phyloP scores from a whole-genome alignment of 2,797 vertebrate species.

The Bufotes viridis region DNA sequence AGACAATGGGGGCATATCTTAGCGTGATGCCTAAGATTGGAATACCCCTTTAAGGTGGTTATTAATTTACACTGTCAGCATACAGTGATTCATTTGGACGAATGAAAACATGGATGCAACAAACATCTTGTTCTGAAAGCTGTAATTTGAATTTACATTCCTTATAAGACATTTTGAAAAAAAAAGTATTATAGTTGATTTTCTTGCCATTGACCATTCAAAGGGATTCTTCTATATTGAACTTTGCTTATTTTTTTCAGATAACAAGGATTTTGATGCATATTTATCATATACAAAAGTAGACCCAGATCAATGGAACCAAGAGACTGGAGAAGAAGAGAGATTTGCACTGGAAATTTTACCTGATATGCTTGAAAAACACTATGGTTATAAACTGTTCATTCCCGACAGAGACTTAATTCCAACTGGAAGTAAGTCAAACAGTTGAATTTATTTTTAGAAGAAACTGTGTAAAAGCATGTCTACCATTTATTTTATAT shows the following conservation, averaged over 20 bases:
- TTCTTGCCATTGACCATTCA: not conserved
- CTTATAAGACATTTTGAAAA: not conserved
- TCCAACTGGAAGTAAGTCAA: conserved; percentile 96
- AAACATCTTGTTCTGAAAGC: not conserved
- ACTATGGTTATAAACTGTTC: conserved; percentile 97
- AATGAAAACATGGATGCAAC: not conserved
- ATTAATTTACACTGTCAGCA: not conserved
- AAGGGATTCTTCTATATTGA: conserved; percentile 14
- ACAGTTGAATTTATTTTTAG: not conserved
- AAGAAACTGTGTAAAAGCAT: not conserved
- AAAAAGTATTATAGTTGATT: not conserved
- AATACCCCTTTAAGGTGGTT: no score
- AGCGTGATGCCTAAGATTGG: no score
- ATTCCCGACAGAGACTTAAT: conserved; percentile 99
- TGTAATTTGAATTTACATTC: not conserved
- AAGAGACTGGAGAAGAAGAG: conserved; percentile 96
- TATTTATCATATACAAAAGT: conserved; percentile 99
- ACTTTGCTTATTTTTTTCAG: conserved; percentile 67
- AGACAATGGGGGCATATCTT: no score
- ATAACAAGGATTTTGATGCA: conserved; percentile 94
- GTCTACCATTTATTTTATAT: not conserved
- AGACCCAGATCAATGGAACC: conserved; percentile 98
- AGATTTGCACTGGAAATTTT: conserved; percentile 97
- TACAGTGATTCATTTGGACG: not conserved
- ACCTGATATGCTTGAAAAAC: conserved; percentile 97